These are phyloP conservation scores for Heterocephalus glaber DNA, from an alignment of 2,113 vertebrate species.

Conservation along the genomic window DNA sequence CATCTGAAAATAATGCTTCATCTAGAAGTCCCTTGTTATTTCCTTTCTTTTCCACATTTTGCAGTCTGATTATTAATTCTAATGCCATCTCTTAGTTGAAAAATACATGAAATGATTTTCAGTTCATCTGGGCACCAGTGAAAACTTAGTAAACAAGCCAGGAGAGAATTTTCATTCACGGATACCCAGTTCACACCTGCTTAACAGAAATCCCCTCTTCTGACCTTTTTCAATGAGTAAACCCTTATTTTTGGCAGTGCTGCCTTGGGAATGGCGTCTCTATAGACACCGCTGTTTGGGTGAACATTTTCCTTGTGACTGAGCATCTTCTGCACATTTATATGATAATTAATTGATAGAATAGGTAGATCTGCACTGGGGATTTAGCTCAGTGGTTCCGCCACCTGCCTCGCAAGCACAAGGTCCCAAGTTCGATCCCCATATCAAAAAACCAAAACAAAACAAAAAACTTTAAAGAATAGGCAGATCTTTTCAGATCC, in stretches of 20 bases:
- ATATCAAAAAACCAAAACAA: too few species aligned
- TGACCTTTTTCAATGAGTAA: background rate
- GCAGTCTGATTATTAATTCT: background rate
- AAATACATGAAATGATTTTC: slow-evolving; percentile 16
- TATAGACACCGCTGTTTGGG: slow-evolving; percentile 33
- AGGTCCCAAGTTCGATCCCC: too few species aligned
- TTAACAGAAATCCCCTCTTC: background rate
- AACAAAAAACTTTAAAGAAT: too few species aligned
- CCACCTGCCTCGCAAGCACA: too few species aligned
- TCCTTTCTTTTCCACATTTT: background rate
- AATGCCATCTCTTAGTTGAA: slow-evolving; percentile 2
- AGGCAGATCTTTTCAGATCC: background rate
- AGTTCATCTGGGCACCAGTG: background rate
- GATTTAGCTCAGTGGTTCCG: too few species aligned
- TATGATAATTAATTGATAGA: slow-evolving; percentile 16
- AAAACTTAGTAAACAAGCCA: background rate
- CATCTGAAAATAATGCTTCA: background rate
- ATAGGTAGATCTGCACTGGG: too few species aligned
- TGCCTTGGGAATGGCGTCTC: background rate
- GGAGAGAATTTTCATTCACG: background rate
- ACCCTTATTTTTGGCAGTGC: background rate
- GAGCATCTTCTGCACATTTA: background rate
- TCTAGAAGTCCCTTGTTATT: background rate
- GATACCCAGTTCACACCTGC: background rate
- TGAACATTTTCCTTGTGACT: background rate